Evolutionary conservation across 2,113 vertebrate species (phyloP).

Genomic region (Solea solea): DNA sequence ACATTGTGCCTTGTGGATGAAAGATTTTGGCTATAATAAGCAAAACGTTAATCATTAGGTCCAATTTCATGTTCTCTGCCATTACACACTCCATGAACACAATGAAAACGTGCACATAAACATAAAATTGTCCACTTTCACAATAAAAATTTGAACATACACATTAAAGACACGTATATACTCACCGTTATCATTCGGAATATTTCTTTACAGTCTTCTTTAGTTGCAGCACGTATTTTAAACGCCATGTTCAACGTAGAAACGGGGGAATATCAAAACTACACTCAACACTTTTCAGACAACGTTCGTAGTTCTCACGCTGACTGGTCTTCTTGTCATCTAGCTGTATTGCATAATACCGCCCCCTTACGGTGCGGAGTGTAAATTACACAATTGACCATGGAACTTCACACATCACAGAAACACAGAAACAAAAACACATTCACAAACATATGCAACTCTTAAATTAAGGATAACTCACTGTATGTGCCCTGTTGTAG

Average conservation of each 20-base stretch:
- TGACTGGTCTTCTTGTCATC: too few relatives aligned
- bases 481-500: too few relatives aligned
- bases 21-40: too few relatives aligned
- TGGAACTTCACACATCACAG: not conserved
- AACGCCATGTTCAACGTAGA: slow-evolving; percentile 66
- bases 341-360: not conserved
- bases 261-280: not conserved
- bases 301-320: not conserved
- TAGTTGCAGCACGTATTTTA: slow-evolving; percentile 62
- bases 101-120: too few relatives aligned
- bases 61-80: too few relatives aligned
- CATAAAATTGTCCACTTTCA: too few relatives aligned
- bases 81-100: too few relatives aligned
- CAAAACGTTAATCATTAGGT: too few relatives aligned
- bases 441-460: not conserved
- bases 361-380: not conserved
- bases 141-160: too few relatives aligned
- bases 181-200: slow-evolving; percentile 80
- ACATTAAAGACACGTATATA: not conserved
- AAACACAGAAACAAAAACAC: not conserved
- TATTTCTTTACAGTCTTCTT: slow-evolving; percentile 78
- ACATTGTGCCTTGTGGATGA: too few relatives aligned
- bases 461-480: too few relatives aligned
- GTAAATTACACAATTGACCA: not conserved
- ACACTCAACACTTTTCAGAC: too few relatives aligned